Evolutionary conservation across 1,140 invertebrate species (phyloP), one percentile per base, ranked within the genome.

Genomic region (Bombus vancouverensis): DNA sequence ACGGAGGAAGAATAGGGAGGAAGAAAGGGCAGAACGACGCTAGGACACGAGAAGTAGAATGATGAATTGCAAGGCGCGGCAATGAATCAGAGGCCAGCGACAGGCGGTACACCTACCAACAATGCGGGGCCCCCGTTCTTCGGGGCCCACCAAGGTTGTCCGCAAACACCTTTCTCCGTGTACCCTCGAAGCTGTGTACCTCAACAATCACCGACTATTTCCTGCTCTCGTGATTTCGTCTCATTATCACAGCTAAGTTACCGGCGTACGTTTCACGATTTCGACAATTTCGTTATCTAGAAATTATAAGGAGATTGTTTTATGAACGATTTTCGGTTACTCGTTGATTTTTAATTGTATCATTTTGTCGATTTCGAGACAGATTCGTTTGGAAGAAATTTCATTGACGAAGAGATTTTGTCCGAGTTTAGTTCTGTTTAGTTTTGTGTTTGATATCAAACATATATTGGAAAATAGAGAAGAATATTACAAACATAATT

Each of bases 11-110:
- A 37, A 73, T n/a, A 47, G 53, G n/a, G 74, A 84, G 42, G 75
- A 78, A 68, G 76, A 59, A 82, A 74, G 83, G 75, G 87, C 70
- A 88, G 77, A 91, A 87, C 86, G 90, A 90, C 83, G 81, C 78
- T 84, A 89, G 83, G 90, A 88, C 81, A 91, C 85, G 89, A 92
- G 91, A 93, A 92, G 90, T 92, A 88, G 92, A 93, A 92, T 92
- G 92, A 93, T 92, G 91, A 93, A 92, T 93, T 93, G 86, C 89
- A 92, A 92, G 90, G 89, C 86, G 90, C 92, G 91, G 92, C 92
- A 90, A 92, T 93, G 92, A 93, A 93, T 94, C 93, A 93, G 92
- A 79, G 87, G 39, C 83, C 89, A 88, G 86, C 79, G 86, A 92
- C 83, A 92, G 87, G 89, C 91, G 85, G 82, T 92, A 82, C 88